These are phyloP conservation scores for Ageneiosus marmoratus DNA, from an alignment of 2,113 vertebrate species.

Conservation along the genomic window DNA sequence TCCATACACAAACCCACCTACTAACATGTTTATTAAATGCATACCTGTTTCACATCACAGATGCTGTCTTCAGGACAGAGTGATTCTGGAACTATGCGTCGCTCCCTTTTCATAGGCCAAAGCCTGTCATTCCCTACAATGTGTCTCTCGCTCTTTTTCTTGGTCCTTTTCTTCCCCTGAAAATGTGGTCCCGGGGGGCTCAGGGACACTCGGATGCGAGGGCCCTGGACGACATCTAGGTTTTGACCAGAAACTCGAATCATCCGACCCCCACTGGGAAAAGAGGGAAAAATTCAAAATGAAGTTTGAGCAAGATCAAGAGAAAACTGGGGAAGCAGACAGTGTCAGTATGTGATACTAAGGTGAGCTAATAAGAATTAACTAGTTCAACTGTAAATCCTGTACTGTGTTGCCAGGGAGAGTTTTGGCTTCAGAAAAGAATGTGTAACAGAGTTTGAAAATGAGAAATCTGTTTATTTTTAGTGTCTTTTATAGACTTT, in stretches of 20 bases:
- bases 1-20: neutral
- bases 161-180: conserved; percentile 54
- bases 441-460: neutral
- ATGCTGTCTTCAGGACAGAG: conserved; percentile 65
- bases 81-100: conserved; percentile 72
- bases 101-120: conserved; percentile 67
- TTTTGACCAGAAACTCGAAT: conserved; percentile 84
- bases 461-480: neutral
- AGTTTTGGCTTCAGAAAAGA: neutral
- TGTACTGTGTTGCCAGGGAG: neutral
- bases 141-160: conserved; percentile 52
- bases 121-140: conserved; percentile 49
- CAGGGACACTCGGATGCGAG: conserved; percentile 83
- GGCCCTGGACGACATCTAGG: conserved; percentile 90
- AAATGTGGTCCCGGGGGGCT: conserved; percentile 26
- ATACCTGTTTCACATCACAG: conserved; percentile 77
- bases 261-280: conserved; percentile 83
- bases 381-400: neutral
- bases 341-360: neutral
- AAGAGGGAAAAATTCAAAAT: neutral
- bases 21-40: neutral
- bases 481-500: neutral
- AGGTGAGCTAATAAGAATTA: neutral
- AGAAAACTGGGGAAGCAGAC: neutral
- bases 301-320: neutral